Base-by-base conservation (phyloP, 1,140 invertebrate species). In the Coboldia fuscipes region DNA sequence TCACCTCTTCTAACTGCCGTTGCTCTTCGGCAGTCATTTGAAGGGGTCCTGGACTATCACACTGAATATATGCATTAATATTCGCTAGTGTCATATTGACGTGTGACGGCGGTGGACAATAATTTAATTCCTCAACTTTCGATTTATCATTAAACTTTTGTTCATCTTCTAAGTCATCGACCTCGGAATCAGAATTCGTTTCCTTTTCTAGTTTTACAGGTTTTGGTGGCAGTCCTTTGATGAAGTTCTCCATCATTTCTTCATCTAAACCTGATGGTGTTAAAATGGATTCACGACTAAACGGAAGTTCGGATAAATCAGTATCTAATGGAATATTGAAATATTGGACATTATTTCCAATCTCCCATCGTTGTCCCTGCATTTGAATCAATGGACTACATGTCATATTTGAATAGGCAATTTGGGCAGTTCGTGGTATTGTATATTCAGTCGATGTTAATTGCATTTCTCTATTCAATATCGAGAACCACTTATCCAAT, bases 1-100 rank as follows among this genome's bases (percentile, higher is more conserved):
- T 81, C 10, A 77, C 68, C 37, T 73, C 63, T 40, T 82, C 76
- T 27, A 83, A 45, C 43, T 77, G 72, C 2, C 61, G 61, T 39
- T 72, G 61, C 55, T 83, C 79, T 27, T 82, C 77, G 2, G 70
- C 65, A 2, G 76, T 74, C 54, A 82, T 69, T 43, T 79, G 69
- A 29, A 81, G 58, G 0, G 79, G 77, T 10, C 75, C 67, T 0
- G 76, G 75, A 44, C 72, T 75, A 40, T 78, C 75, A 40, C 75
- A 78, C 21, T 70, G 66, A 17, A 73, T 69, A 37, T 72, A 75
- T 9, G 64, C 64, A 2, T 61, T 63, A 2, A 68, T 44, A 32
- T 54, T 50, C 31, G 46, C 46, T 40, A 65, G 15, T 50, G 64
- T 56, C 63, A 65, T 47, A 49, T 66, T 39, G 60, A 68, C 34